Evolutionary conservation across 2,797 vertebrate species (phyloP), one percentile per base, ranked within the genome.

Genomic region (Darevskia mixta): DNA sequence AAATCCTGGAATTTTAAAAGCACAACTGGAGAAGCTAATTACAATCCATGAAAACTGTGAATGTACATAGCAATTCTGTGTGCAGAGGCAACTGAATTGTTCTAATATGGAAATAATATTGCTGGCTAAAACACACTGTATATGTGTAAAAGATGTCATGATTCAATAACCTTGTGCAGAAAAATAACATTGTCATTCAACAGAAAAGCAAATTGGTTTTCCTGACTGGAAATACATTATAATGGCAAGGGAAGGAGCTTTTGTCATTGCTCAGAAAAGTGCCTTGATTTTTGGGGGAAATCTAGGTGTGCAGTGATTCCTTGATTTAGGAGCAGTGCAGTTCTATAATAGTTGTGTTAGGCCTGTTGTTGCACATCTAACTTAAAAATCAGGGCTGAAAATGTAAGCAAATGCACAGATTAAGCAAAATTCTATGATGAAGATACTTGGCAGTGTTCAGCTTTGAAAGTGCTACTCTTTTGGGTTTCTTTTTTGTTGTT

Each of bases 21-120:
- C 98, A 99, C 98, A 99, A 98, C 96, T 97, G 97, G 96, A 96
- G 95, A 96, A 96, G 95, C 95, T 96, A 92, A 95, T 95, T 95
- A 93, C 95, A 96, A 95, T 94, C 95, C 96, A 2, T 95, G 93
- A 96, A 97, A 98, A 97, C 96, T 96, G 95, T 98, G 98, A 98
- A 98, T 97, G 98, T 98, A 98, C 96, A 97, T 98, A 96, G 96
- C 96, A 95, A 85, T 93, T 96, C 94, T 96, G 86, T 87, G 95
- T 95, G 95, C 96, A 96, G 96, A 96, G 96, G 95, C 95, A 94
- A 94, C 95, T 94, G 94, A 93, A 95, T 95, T 94, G 89, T 93
- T 93, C 73, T 92, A 94, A 94, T 90, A 95, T 86, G 94, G 94
- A 96, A 96, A 96, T 91, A 90, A 91, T 92, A 77, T 94, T 95